Base-by-base conservation (phyloP, 2,797 vertebrate genomes). In the Rachycentron canadum region DNA sequence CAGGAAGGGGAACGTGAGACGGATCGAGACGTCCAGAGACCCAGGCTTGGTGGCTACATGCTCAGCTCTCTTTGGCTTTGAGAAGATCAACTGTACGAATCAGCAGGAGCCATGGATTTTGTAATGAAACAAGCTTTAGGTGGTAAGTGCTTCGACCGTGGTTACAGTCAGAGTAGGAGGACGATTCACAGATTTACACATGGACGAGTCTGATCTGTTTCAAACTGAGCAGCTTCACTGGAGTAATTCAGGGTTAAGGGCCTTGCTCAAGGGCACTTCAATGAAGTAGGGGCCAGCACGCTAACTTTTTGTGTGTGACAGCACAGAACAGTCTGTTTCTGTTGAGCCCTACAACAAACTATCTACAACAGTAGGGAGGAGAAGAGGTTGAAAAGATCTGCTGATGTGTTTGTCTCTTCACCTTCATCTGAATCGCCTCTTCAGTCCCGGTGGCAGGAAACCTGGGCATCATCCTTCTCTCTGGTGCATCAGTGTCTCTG, bases 121-220 rank as follows among this genome's bases (percentile, higher is more conserved):
- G 97, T 99, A 80, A 99, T 99, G 98, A 99, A 99, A 91, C 98
- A 99, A 94, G 98, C 98, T 50, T 93, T 99, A 77, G 98, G 98
- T 64, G 98, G 98, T 99, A 86, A 96, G 97, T 91, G 52, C 49
- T 50, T 63, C 4, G 3, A 19, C 25, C 49, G 34, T 26, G 28
- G 5, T 36, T n/a, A n/a, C n/a, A n/a, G n/a, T n/a, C n/a, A n/a
- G n/a, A n/a, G n/a, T n/a, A n/a, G n/a, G n/a, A n/a, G n/a, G 13
- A 41, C 3, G 40, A 41, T 14, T 41, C 40, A 41, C 40, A 36
- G 34, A 36, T 4, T 32, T 32, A 32, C 32, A 32, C 34, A 36
- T 36, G 34, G 30, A n/a, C n/a, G n/a, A n/a, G n/a, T 41, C 40
- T 25, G 25, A 45, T 45, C 23, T 40, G 36, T 60, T 23, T 3